Conservation (phyloP, 2,888 invertebrate genomes). For the Pegoplata infirma region DNA sequence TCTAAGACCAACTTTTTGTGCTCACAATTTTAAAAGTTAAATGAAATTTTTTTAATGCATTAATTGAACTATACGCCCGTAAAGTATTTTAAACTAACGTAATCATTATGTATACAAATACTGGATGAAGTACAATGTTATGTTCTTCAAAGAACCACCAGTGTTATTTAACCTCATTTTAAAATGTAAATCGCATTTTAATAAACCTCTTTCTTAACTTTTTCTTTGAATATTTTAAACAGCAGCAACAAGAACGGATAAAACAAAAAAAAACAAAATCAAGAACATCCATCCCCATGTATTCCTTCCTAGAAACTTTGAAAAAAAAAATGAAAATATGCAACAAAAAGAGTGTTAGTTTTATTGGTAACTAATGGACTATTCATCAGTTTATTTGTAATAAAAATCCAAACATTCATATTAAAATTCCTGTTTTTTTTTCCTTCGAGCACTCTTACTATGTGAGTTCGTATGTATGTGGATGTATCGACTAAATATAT, state of each 20-base stretch:
- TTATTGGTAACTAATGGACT: conserved; percentile 63
- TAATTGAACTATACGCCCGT: not conserved
- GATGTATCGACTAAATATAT: not conserved
- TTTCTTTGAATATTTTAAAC: conserved; percentile 51
- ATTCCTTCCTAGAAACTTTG: no score
- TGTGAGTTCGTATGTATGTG: not conserved
- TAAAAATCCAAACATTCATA: conserved; percentile 61
- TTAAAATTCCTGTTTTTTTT: conserved; percentile 54
- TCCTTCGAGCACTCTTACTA: not conserved
- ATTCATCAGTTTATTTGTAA: conserved; percentile 63
- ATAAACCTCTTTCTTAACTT: conserved; percentile 52
- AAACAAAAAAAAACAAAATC: not conserved
- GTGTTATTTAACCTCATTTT: conserved; percentile 54
- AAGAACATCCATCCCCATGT: conserved; percentile 6
- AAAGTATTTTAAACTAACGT: not conserved
- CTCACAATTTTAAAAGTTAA: no score
- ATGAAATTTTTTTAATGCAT: not conserved
- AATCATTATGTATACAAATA: conserved; percentile 13
- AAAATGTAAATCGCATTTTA: conserved; percentile 62
- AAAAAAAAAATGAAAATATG: no score
- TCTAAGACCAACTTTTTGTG: no score
- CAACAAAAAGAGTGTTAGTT: conserved; percentile 46
- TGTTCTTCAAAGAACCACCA: conserved; percentile 24
- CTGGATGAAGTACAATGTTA: conserved; percentile 6
- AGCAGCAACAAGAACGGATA: not conserved